A percentile compares a stretch with the other conserved stretches of the same genome.
These are phyloP conservation scores for Chelmon rostratus DNA, from an alignment of 2,797 vertebrate genomes.

Conservation along the genomic window DNA sequence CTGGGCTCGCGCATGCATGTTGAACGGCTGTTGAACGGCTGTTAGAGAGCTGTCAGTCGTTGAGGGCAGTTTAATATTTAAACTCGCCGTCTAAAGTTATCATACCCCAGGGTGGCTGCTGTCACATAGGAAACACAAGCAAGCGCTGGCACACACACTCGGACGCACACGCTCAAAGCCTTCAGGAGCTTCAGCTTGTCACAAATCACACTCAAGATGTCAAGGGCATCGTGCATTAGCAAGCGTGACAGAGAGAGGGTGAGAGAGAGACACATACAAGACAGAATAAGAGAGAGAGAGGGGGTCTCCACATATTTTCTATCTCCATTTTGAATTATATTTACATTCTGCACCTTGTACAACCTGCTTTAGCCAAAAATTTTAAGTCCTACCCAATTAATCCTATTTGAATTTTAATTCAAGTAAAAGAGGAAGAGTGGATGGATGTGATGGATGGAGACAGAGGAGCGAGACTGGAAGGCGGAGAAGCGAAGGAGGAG, in stretches of 20 bases:
- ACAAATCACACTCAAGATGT: slow-evolving; percentile 82
- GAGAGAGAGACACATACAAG: slow-evolving; percentile 53
- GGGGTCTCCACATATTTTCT: slow-evolving; percentile 15
- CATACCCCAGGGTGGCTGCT: slow-evolving; percentile 73
- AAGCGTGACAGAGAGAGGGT: slow-evolving; percentile 68
- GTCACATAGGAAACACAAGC: slow-evolving; percentile 58
- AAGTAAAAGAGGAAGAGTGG: slow-evolving; percentile 44
- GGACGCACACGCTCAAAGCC: slow-evolving; percentile 63
- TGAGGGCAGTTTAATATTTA: slow-evolving; percentile 85
- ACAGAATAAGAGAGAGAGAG: slow-evolving; percentile 29
- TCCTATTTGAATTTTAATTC: slow-evolving; percentile 71
- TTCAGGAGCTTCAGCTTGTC: slow-evolving; percentile 78
- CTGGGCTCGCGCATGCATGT: slow-evolving; percentile 60
- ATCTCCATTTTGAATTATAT: slow-evolving; percentile 29
- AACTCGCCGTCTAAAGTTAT: slow-evolving; percentile 76
- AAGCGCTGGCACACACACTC: slow-evolving; percentile 7
- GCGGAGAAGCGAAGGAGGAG: slow-evolving; percentile 61
- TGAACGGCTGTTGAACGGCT: slow-evolving; percentile 68
- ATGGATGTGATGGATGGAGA: slow-evolving; percentile 64
- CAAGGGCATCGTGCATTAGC: slow-evolving; percentile 79
- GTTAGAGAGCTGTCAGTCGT: slow-evolving; percentile 76
- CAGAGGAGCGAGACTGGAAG: slow-evolving; percentile 54
- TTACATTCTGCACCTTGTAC: slow-evolving; percentile 44
- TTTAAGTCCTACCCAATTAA: slow-evolving; percentile 55
- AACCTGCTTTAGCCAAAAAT: slow-evolving; percentile 49